Percentiles rank a stretch among this genome's conserved stretches.
phyloP scores from a whole-genome alignment of 1,140 invertebrate genomes.

The Proales similis region DNA sequence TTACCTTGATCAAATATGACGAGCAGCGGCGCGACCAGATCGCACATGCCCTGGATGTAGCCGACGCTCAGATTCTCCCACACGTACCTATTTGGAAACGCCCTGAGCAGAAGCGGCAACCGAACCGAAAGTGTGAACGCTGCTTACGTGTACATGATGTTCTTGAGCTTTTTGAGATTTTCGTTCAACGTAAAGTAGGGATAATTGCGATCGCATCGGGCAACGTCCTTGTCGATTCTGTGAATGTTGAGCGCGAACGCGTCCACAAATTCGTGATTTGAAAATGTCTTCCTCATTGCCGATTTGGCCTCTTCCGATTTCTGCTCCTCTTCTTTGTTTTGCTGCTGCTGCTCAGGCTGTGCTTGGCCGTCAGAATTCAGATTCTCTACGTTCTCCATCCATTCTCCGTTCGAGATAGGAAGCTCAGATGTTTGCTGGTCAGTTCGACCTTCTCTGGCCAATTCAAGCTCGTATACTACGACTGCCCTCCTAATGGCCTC shows the following conservation, averaged over 20 bases:
- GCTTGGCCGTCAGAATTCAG: no score
- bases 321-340: no score
- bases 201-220: constrained; percentile 69
- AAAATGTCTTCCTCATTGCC: constrained; percentile 6
- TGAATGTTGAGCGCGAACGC: constrained; percentile 37
- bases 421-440: no score
- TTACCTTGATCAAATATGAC: constrained; percentile 78
- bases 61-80: constrained; percentile 86
- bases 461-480: no score
- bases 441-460: no score
- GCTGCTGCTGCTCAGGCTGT: no score
- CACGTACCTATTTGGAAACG: constrained; percentile 63
- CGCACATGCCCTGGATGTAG: constrained; percentile 76
- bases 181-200: constrained; percentile 73
- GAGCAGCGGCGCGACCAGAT: constrained; percentile 79
- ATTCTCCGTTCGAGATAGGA: no score
- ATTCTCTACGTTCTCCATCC: no score
- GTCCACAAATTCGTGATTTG: constrained; percentile 38
- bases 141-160: constrained; percentile 83
- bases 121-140: constrained; percentile 1
- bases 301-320: no score
- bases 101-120: constrained; percentile 47
- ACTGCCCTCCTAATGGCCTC: no score
- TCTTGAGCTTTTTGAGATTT: constrained; percentile 84
- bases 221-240: constrained; percentile 39